A percentile compares a stretch with the other conserved stretches of the same genome.
These are phyloP conservation scores for Stenchaetothrips biformis DNA, from an alignment of 2,888 invertebrate genomes.

Conservation along the genomic window DNA sequence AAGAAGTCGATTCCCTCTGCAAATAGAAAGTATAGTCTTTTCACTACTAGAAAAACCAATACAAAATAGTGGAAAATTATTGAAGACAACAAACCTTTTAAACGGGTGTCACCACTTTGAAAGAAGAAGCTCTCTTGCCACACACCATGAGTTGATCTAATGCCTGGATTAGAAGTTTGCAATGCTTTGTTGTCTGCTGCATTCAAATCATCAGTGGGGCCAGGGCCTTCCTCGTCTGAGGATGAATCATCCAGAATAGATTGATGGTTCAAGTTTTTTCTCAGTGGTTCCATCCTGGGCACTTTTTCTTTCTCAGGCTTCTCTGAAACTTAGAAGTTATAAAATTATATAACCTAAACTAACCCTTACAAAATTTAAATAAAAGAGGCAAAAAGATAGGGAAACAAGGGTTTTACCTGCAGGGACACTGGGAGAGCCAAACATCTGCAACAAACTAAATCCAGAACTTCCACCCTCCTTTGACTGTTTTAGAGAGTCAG, in stretches of 20 bases:
- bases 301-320: background rate
- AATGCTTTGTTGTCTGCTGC: background rate
- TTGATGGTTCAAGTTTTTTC: background rate
- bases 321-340: background rate
- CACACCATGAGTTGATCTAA: background rate
- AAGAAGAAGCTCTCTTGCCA: constrained; percentile 12
- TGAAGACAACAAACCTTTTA: background rate
- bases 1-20: too few relatives aligned
- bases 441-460: constrained; percentile 4
- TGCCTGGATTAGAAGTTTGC: background rate
- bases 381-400: background rate
- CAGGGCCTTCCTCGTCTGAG: background rate
- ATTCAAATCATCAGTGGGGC: background rate
- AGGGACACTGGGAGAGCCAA: background rate
- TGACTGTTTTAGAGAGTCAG: background rate
- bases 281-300: background rate
- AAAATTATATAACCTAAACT: background rate
- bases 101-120: background rate
- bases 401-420: background rate
- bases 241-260: background rate
- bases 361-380: background rate
- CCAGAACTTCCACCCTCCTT: background rate
- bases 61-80: background rate
- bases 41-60: too few relatives aligned
- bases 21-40: too few relatives aligned